A percentile compares a stretch with the other conserved stretches of the same genome.
Evolutionary conservation across 1,140 invertebrate species (phyloP).

Genomic region (Lysiphlebus fabarum): DNA sequence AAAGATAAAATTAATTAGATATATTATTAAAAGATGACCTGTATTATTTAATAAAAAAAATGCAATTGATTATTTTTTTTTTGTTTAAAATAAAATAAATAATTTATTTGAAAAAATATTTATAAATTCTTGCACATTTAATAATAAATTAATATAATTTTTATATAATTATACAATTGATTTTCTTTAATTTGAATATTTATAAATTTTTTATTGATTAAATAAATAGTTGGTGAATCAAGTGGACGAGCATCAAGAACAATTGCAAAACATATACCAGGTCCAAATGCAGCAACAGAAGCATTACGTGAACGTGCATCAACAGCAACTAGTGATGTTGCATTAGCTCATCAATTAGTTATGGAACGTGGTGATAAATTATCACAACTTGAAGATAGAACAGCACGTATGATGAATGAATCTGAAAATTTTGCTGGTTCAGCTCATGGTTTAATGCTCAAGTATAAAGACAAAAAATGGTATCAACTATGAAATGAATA

Average conservation of each 20-base stretch:
- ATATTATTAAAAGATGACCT: too few species aligned
- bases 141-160: too few species aligned
- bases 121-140: too few species aligned
- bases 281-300: conserved; percentile 66
- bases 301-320: conserved; percentile 67
- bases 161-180: too few species aligned
- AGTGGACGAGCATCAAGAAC: conserved; percentile 88
- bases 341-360: conserved; percentile 72
- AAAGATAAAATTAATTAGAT: too few species aligned
- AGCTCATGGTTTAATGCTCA: conserved; percentile 89
- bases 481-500: conserved; percentile 84
- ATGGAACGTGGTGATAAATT: conserved; percentile 94
- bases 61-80: not conserved
- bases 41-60: not conserved
- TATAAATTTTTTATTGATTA: too few species aligned
- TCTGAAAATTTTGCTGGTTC: conserved; percentile 84
- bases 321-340: conserved; percentile 73
- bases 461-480: conserved; percentile 99
- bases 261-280: conserved; percentile 85
- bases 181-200: too few species aligned
- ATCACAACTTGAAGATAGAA: conserved; percentile 84
- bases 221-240: conserved; percentile 78
- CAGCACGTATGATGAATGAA: conserved; percentile 87
- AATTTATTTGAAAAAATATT: too few species aligned
- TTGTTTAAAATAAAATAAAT: too few species aligned